Conservation (phyloP, 2,797 vertebrate species). For the Sebastes miniatus region DNA sequence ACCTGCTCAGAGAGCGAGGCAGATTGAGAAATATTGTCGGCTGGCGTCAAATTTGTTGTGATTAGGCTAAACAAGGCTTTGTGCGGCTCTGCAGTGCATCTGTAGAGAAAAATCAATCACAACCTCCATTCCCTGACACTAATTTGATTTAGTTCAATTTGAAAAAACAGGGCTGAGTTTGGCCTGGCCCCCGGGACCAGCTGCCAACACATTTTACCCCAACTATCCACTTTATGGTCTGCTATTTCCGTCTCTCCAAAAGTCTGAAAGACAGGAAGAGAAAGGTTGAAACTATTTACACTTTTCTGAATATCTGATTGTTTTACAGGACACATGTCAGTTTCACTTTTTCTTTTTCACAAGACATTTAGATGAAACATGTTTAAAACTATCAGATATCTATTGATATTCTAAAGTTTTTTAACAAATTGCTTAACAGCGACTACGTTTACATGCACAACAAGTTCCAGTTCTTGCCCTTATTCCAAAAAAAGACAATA, state of each 20-base stretch:
- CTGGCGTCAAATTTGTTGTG: slow-evolving; percentile 70
- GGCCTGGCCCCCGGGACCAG: slow-evolving; percentile 51
- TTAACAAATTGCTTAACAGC: not conserved
- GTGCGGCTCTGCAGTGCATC: slow-evolving; percentile 54
- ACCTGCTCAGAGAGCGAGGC: slow-evolving; percentile 43
- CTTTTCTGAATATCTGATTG: not conserved
- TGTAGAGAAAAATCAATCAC: slow-evolving; percentile 75
- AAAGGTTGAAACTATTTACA: not conserved
- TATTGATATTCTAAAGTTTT: not conserved
- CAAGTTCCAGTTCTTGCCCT: too few species aligned
- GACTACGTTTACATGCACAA: too few species aligned
- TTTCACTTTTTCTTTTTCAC: too few species aligned
- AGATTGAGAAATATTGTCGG: slow-evolving; percentile 57
- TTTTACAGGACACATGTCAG: not conserved
- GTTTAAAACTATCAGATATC: not conserved
- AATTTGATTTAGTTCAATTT: slow-evolving; percentile 80
- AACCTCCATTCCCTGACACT: slow-evolving; percentile 68
- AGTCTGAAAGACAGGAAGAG: not conserved
- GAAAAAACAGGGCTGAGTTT: slow-evolving; percentile 66
- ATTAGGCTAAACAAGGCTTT: slow-evolving; percentile 75
- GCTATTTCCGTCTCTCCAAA: slow-evolving; percentile 5
- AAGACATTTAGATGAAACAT: not conserved
- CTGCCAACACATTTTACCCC: slow-evolving; percentile 64
- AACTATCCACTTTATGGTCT: slow-evolving; percentile 32
- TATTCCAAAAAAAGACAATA: too few species aligned